phyloP scores from a whole-genome alignment of 2,113 vertebrate species.

The Coryphaenoides rupestris region DNA sequence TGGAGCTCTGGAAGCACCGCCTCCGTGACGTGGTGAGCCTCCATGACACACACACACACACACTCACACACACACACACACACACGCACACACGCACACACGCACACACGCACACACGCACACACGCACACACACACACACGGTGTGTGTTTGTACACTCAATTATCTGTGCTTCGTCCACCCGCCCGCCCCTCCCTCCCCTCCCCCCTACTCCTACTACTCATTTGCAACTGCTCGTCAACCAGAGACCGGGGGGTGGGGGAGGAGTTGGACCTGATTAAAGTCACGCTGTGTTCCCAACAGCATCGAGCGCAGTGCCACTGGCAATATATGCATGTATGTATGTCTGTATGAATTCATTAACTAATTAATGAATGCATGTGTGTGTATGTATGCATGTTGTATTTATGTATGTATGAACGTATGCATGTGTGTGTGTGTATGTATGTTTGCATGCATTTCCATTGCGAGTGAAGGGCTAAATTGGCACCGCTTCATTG shows the following conservation, averaged over 20 bases:
- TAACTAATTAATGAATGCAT: too few species aligned
- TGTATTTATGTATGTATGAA: constrained; percentile 5
- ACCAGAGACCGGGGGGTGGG: too few species aligned
- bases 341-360: too few species aligned
- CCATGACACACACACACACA: neutral
- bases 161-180: too few species aligned
- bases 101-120: neutral
- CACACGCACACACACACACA: neutral
- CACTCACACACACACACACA: neutral
- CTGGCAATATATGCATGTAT: neutral
- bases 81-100: neutral
- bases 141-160: constrained; percentile 19
- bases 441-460: neutral
- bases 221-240: constrained; percentile 40
- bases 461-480: neutral
- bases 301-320: neutral
- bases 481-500: too few species aligned
- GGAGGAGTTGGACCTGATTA: constrained; percentile 24
- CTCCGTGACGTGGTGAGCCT: constrained; percentile 57
- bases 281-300: constrained; percentile 26
- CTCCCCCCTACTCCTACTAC: constrained; percentile 24
- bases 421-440: neutral
- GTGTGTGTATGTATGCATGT: constrained; percentile 2
- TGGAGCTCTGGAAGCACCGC: constrained; percentile 59
- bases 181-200: too few species aligned